Evolutionary conservation across 2,113 vertebrate species (phyloP), one percentile per base, ranked within the genome.

Genomic region (Bagarius yarrelli): DNA sequence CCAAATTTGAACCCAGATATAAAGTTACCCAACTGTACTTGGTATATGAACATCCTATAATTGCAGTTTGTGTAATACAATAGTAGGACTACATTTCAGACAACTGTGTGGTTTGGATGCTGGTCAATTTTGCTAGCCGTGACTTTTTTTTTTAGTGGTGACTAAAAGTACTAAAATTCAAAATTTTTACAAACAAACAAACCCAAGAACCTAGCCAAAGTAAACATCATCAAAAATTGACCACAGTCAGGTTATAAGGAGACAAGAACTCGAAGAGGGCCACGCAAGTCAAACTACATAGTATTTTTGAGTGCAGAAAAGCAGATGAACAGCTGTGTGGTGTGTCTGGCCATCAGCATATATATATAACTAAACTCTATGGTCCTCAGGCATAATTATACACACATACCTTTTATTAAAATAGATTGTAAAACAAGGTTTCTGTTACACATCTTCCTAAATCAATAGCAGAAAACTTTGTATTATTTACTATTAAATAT

Each of bases 1-100:
- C 44, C 36, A 76, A 52, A 23, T 6, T 40, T 83, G 71, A 78
- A 40, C 11, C 64, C 64, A 66, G 63, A n/a, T 36, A 66, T 12
- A 40, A 40, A 40, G 36, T 3, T 40, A 40, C 36, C 36, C 36
- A 40, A 40, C 36, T 40, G 59, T 27, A 59, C 34, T 23, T 78
- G 14, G 2, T n/a, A 4, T 70, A 47, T 55, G 69, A 25, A 21
- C 8, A 52, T 73, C 21, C 19, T 40, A 9, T 23, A 36, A 21
- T 4, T 36, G 18, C 34, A 8, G 32, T 66, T n/a, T 69, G 12
- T 25, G 36, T 44, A 69, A n/a, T n/a, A 14, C 12, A 36, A 2
- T 6, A 5, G 14, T 5, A 18, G 27, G 30, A 16, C 16, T 34
- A 19, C 21, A 13, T 36, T 66, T 40, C 3, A 21, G 32, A 23